A percentile compares a stretch with the other conserved stretches of the same genome.
Evolutionary conservation across 2,113 vertebrate species (phyloP).

Genomic region (Heterotis niloticus): DNA sequence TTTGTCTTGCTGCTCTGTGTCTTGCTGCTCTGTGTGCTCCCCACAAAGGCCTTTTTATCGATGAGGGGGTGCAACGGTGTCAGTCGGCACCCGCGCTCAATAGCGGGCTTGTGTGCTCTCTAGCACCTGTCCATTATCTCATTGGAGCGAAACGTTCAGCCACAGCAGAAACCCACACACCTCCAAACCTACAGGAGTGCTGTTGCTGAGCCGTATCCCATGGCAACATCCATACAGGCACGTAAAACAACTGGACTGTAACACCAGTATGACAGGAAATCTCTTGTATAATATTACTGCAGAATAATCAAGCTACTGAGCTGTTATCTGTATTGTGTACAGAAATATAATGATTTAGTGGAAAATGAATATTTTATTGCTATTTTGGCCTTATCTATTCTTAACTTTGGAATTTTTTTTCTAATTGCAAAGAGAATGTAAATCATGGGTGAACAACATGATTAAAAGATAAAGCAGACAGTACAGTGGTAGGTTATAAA

Average conservation of each 20-base stretch:
- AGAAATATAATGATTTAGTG: background rate
- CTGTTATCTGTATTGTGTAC: background rate
- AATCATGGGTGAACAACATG: background rate
- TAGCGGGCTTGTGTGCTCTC: slow-evolving; percentile 20
- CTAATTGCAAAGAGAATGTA: background rate
- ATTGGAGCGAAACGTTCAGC: slow-evolving; percentile 4
- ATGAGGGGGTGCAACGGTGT: slow-evolving; percentile 1
- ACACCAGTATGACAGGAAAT: background rate
- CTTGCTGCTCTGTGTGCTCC: slow-evolving; percentile 17
- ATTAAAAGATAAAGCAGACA: background rate
- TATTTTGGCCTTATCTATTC: background rate
- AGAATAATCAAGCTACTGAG: background rate
- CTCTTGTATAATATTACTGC: background rate
- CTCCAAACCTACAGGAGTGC: slow-evolving; percentile 4
- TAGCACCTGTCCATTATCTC: slow-evolving; percentile 32
- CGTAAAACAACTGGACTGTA: slow-evolving; percentile 12
- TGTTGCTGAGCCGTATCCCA: slow-evolving; percentile 20
- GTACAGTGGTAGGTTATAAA: background rate
- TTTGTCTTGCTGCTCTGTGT: background rate
- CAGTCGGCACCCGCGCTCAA: slow-evolving; percentile 20
- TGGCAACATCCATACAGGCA: slow-evolving; percentile 21
- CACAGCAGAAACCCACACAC: slow-evolving; percentile 22
- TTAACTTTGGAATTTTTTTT: background rate
- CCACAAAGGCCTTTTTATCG: slow-evolving; percentile 30
- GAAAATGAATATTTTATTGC: background rate